phyloP scores from a whole-genome alignment of 2,113 vertebrate genomes.

The Rousettus leschenaultii region DNA sequence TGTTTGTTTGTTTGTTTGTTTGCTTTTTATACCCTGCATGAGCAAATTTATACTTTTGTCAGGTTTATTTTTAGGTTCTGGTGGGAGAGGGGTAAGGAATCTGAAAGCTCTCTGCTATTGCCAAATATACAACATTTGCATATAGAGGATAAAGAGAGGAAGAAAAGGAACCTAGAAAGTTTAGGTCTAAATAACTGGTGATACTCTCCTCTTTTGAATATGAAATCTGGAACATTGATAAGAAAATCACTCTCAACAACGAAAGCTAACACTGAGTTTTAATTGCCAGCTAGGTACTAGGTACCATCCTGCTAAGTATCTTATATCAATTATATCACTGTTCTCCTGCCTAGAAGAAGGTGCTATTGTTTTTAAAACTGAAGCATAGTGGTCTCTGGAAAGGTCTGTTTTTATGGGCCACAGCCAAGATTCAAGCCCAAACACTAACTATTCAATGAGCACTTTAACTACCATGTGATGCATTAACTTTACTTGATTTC shows the following conservation, averaged over 20 bases:
- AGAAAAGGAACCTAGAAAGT: neutral
- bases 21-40: neutral
- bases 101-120: neutral
- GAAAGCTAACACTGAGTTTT: neutral
- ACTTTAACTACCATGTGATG: too few relatives aligned
- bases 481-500: neutral
- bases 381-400: neutral
- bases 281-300: neutral
- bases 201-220: neutral
- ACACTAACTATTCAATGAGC: neutral
- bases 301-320: neutral
- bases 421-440: neutral
- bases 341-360: neutral
- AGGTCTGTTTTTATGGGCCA: neutral
- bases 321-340: neutral
- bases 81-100: neutral
- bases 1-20: neutral
- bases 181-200: neutral
- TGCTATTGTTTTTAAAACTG: neutral
- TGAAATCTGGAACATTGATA: neutral
- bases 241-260: neutral
- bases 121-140: neutral
- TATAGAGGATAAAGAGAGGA: neutral
- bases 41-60: neutral
- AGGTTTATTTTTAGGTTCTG: neutral